Conservation (phyloP, 2,888 invertebrate species). For the Nomada lathburiana region DNA sequence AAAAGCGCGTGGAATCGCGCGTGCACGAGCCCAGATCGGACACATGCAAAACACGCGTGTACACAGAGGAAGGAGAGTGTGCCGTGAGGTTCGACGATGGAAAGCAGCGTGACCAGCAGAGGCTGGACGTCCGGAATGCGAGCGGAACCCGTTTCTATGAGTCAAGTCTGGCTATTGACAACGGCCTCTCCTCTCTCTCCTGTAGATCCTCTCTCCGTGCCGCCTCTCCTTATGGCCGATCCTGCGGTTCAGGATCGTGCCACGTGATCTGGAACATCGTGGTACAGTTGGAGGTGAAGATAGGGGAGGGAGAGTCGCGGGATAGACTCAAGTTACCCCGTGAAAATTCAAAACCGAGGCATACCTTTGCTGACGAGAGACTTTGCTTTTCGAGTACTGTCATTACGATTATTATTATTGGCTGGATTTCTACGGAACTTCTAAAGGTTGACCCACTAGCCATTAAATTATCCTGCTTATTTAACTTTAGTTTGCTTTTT, state of each 20-base stretch:
- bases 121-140: constrained; percentile 78
- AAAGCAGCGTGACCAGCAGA: constrained; percentile 57
- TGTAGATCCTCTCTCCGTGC: constrained; percentile 6
- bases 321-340: constrained; percentile 67
- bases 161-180: constrained; percentile 79
- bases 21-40: background rate
- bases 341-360: constrained; percentile 55
- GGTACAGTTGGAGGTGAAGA: background rate
- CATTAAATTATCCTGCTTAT: too few species aligned
- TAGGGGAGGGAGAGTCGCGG: constrained; percentile 52
- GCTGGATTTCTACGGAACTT: too few species aligned
- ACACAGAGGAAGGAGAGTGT: constrained; percentile 16
- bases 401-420: background rate
- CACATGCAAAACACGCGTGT: constrained; percentile 6
- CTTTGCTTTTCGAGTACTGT: background rate
- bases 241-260: constrained; percentile 70
- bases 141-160: constrained; percentile 81
- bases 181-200: constrained; percentile 58
- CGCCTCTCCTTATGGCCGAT: constrained; percentile 35
- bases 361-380: constrained; percentile 22
- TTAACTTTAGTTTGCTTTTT: too few species aligned
- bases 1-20: constrained; percentile 31
- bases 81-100: constrained; percentile 45
- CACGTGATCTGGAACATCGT: constrained; percentile 69
- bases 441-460: too few species aligned